phyloP scores from a whole-genome alignment of 2,888 invertebrate species.

The Drosophila yooni region DNA sequence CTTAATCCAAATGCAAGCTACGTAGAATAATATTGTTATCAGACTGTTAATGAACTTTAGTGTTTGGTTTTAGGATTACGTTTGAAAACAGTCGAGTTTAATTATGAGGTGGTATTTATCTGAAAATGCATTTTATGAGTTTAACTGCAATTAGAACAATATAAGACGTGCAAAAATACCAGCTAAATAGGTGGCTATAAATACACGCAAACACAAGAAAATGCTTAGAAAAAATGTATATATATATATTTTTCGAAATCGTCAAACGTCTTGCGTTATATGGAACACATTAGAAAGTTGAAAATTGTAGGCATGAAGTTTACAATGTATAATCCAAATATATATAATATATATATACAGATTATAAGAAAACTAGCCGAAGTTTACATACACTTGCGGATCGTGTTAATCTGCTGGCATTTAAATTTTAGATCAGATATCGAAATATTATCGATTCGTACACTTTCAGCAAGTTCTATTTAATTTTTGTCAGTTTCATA shows the following conservation, averaged over 20 bases:
- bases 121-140: neutral
- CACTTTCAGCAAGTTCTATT: neutral
- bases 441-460: neutral
- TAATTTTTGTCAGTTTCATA: neutral
- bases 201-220: neutral
- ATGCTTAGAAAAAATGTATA: neutral
- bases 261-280: no score
- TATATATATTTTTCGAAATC: no score
- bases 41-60: conserved; percentile 4
- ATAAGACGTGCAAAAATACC: neutral
- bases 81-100: neutral
- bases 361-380: neutral
- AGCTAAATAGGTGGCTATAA: neutral
- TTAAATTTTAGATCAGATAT: neutral
- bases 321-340: no score
- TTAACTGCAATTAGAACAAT: neutral
- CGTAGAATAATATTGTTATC: conserved; percentile 1
- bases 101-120: neutral
- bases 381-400: neutral
- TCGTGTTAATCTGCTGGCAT: neutral
- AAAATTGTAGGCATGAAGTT: neutral
- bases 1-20: conserved; percentile 1
- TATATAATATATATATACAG: no score
- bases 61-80: neutral
- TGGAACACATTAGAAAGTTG: neutral